These are phyloP conservation scores for Buteo buteo DNA, from an alignment of 2,113 vertebrate species.

Conservation along the genomic window DNA sequence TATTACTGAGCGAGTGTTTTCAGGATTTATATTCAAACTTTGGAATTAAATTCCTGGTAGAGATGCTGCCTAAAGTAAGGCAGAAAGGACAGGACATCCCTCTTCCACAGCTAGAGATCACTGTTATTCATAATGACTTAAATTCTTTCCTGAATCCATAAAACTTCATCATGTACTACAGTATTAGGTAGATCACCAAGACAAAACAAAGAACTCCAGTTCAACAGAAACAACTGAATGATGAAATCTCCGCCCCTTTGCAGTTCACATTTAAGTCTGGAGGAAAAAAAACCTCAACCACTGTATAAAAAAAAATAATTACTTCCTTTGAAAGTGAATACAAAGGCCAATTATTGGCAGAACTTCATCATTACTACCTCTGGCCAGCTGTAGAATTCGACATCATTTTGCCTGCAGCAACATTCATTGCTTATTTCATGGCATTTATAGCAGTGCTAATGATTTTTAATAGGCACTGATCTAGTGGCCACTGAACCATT, in stretches of 20 bases:
- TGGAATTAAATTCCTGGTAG: not conserved
- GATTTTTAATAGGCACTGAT: not conserved
- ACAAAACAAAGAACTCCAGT: not conserved
- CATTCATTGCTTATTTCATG: not conserved
- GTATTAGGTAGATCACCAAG: not conserved
- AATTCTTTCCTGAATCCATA: not conserved
- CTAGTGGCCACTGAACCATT: not conserved
- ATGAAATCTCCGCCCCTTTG: not conserved
- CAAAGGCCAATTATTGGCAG: not conserved
- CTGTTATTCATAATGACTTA: not conserved
- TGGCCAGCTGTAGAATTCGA: not conserved
- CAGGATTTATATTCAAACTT: not conserved
- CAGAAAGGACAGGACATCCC: not conserved
- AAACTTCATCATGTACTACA: not conserved
- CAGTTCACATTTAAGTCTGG: not conserved
- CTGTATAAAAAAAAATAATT: not conserved
- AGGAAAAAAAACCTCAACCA: not conserved
- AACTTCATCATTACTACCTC: not conserved
- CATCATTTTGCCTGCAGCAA: not conserved
- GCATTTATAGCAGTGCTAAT: not conserved
- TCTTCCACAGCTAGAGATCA: not conserved
- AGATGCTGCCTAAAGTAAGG: not conserved
- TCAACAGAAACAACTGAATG: not conserved
- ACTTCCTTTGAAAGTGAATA: not conserved
- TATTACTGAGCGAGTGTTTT: not conserved